Conservation (phyloP, 2,888 invertebrate genomes). For the Epinotia demarniana region DNA sequence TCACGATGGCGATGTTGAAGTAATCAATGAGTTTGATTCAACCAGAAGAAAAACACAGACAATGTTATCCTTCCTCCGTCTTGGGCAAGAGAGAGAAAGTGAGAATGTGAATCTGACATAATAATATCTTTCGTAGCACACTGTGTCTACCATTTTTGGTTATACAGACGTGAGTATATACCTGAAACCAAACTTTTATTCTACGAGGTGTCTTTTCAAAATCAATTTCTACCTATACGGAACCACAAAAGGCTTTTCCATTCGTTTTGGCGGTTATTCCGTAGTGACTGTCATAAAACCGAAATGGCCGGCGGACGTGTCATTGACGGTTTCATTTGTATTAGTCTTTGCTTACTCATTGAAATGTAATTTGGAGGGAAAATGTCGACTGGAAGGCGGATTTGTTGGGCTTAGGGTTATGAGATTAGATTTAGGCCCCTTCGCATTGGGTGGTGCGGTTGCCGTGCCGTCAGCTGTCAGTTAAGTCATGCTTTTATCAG, state of each 20-base stretch:
- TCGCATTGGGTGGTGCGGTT: not conserved
- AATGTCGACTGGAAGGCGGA: not conserved
- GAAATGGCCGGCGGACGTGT: constrained; percentile 37
- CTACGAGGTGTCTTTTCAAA: too few species aligned
- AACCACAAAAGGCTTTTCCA: constrained; percentile 1
- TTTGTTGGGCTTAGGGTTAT: not conserved
- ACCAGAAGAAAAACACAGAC: too few species aligned
- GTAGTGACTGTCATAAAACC: constrained; percentile 42
- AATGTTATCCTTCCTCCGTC: too few species aligned
- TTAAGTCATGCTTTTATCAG: too few species aligned
- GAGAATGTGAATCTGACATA: too few species aligned
- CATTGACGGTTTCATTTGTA: constrained; percentile 41
- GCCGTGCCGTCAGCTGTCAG: not conserved
- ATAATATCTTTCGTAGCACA: too few species aligned
- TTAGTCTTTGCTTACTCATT: constrained; percentile 41
- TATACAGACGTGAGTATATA: too few species aligned
- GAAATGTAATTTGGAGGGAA: constrained; percentile 30
- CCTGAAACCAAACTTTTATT: not conserved
- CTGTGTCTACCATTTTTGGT: too few species aligned
- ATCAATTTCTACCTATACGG: not conserved
- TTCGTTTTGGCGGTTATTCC: constrained; percentile 15
- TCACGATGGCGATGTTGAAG: too few species aligned
- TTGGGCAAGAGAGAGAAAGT: too few species aligned
- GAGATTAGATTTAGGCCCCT: not conserved
- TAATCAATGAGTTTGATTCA: too few species aligned